A percentile compares a stretch with the other conserved stretches of the same genome.
Conservation (phyloP, 2,888 invertebrate species). For the Drosophila pullipes region DNA sequence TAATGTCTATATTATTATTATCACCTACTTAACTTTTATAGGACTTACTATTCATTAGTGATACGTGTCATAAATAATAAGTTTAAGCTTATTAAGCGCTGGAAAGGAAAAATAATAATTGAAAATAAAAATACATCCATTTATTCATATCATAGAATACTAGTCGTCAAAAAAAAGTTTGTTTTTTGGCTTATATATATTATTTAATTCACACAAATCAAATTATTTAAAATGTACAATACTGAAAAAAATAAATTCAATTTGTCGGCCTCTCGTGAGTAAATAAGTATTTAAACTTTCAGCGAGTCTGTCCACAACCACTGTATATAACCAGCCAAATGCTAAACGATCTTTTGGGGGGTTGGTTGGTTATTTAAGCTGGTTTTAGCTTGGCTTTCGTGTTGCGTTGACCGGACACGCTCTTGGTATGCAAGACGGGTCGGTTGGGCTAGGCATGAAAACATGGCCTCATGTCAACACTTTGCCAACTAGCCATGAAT, state of each 20-base stretch:
- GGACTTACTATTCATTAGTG: background rate
- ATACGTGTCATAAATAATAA: background rate
- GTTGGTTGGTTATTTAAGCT: constrained; percentile 7
- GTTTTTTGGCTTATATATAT: background rate
- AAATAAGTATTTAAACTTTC: background rate
- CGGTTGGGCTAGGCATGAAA: constrained; percentile 38
- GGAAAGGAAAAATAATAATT: background rate
- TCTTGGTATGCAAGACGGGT: constrained; percentile 5
- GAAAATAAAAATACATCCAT: background rate
- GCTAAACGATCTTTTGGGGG: constrained; percentile 7
- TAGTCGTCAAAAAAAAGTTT: background rate
- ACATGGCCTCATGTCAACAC: constrained; percentile 73
- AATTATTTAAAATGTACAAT: background rate
- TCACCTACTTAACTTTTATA: background rate
- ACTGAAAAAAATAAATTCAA: background rate
- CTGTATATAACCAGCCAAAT: constrained; percentile 4
- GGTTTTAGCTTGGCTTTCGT: constrained; percentile 56
- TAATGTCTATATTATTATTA: background rate
- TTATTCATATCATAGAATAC: background rate
- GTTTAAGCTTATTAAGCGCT: background rate
- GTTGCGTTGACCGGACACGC: constrained; percentile 29
- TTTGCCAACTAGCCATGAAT: constrained; percentile 55
- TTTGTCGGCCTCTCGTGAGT: background rate
- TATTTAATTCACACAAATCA: background rate
- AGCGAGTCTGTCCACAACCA: background rate